These are phyloP conservation scores for Lottia gigantea DNA, from an alignment of 2,888 invertebrate genomes.

Conservation along the genomic window DNA sequence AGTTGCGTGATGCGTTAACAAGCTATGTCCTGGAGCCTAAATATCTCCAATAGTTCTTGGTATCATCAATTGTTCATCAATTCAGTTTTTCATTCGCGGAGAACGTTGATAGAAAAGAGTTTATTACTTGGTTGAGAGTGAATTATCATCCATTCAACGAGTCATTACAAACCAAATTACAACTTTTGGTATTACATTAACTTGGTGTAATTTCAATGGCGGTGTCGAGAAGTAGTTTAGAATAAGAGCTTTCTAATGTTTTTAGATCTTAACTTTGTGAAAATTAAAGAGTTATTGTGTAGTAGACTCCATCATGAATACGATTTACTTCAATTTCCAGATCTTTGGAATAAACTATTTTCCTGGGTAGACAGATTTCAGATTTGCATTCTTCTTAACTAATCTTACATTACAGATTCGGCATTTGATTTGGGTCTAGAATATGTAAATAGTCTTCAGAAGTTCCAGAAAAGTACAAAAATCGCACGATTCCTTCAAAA, in stretches of 20 bases:
- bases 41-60: background rate
- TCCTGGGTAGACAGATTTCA: too few species aligned
- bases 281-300: too few species aligned
- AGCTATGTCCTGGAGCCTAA: background rate
- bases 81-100: background rate
- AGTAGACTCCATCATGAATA: too few species aligned
- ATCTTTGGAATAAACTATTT: too few species aligned
- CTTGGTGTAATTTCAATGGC: background rate
- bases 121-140: background rate
- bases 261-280: background rate
- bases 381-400: too few species aligned
- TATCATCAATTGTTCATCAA: background rate
- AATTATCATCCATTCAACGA: background rate
- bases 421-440: too few species aligned
- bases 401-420: too few species aligned
- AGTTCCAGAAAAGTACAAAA: too few species aligned
- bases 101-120: background rate
- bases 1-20: conserved; percentile 1
- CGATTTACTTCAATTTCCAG: too few species aligned
- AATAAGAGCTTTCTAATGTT: background rate
- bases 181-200: background rate
- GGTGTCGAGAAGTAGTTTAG: background rate
- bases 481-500: too few species aligned
- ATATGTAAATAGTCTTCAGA: too few species aligned
- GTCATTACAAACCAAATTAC: background rate